phyloP scores from a whole-genome alignment of 2,888 invertebrate genomes.

The Leptinotarsa rubiginosa region DNA sequence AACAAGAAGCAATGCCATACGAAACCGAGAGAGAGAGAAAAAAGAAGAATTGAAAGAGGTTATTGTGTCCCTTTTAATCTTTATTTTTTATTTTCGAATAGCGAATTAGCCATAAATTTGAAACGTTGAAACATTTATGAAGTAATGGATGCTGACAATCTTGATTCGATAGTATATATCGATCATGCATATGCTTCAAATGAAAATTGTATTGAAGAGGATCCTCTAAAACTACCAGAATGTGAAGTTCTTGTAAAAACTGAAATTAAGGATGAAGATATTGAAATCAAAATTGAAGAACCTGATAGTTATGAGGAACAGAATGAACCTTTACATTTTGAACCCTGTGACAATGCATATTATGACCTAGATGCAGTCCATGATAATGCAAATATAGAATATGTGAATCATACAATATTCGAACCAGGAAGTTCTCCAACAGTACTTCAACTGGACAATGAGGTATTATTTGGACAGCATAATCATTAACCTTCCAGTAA shows the following conservation, averaged over 20 bases:
- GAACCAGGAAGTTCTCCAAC: neutral
- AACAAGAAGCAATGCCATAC: too few species aligned
- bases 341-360: neutral
- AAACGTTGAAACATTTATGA: neutral
- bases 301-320: conserved; percentile 2
- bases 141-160: neutral
- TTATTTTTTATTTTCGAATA: too few species aligned
- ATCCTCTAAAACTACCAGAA: conserved; percentile 1
- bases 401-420: neutral
- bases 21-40: too few species aligned
- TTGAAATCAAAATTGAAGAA: conserved; percentile 15
- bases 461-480: neutral
- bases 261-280: neutral
- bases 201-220: neutral
- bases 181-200: conserved; percentile 22
- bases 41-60: too few species aligned
- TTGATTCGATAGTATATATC: neutral
- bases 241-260: conserved; percentile 9
- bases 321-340: neutral
- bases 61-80: too few species aligned
- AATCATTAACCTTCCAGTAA: too few species aligned
- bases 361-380: neutral
- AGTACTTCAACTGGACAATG: too few species aligned
- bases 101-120: too few species aligned
- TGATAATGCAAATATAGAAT: conserved; percentile 4